phyloP scores from a whole-genome alignment of 1,140 invertebrate genomes.

The Lethocerus indicus region DNA sequence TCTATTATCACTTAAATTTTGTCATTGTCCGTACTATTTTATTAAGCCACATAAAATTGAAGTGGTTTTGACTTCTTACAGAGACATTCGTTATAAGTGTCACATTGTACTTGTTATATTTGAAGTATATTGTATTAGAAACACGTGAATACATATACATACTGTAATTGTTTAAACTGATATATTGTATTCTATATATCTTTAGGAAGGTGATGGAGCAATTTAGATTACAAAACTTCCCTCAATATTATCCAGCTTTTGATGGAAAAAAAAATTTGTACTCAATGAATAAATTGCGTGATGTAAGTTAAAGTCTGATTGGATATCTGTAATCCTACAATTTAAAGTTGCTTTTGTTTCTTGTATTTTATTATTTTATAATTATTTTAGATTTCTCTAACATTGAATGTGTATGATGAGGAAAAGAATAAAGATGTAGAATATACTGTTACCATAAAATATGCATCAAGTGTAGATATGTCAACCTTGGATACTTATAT shows the following conservation, averaged over 20 bases:
- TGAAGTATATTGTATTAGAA: not conserved
- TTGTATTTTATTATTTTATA: not conserved
- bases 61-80: too few species aligned
- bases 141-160: constrained; percentile 15
- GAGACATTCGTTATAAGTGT: not conserved
- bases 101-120: not conserved
- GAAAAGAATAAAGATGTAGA: constrained; percentile 26
- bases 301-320: not conserved
- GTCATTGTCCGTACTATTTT: too few species aligned
- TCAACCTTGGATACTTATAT: constrained; percentile 30
- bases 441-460: constrained; percentile 39
- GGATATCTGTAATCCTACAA: not conserved
- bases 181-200: constrained; percentile 12
- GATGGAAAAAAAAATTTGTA: constrained; percentile 55
- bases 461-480: constrained; percentile 26
- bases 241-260: constrained; percentile 37
- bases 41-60: not conserved
- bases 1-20: not conserved
- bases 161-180: not conserved
- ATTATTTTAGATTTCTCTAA: not conserved
- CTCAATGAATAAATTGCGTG: not conserved
- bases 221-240: constrained; percentile 20
- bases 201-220: constrained; percentile 22
- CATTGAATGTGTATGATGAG: constrained; percentile 21
- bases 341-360: not conserved